Evolutionary conservation across 2,888 invertebrate species (phyloP), one percentile per base, ranked within the genome.

Genomic region (Pomacea canaliculata): DNA sequence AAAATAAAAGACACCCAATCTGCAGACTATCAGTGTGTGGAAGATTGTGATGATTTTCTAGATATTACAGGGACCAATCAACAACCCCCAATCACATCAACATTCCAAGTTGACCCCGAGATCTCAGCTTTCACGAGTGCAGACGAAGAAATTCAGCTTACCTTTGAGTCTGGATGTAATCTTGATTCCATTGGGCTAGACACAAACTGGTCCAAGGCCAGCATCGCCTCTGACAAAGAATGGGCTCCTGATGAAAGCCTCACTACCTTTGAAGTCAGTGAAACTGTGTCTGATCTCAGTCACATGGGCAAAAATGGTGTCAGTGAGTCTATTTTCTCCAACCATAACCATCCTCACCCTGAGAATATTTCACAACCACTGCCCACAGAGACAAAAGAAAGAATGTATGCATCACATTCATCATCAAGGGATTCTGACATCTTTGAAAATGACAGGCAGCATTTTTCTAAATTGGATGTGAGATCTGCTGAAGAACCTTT

Each of bases 181-280:
- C 18, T 56, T 13, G 13, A 23, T 7, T 56, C 66, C 16, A 60
- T n/a, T 7, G 74, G 48, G 16, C 69, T 74, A 49, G 74, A 74
- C 27, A 59, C 9, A 13, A 51, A 74, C 74, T 74, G 74, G 74
- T 56, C 69, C 48, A 27, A 63, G 1, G 59, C 69, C 37, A 27
- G 56, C 1, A 2, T 48, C n/a, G 27, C 69, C 10, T 74, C 74
- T 12, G 51, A 59, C 18, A 37, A 68, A 46, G 74, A 74, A 48
- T 74, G 74, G 74, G 74, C 46, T 1, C 59, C 60, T 27, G 63
- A 68, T 13, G 74, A 74, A 67, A 56, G 48, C 18, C 63, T 74
- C 48, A 74, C 69, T 12, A 74, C 74, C 0, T 74, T 74, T 74
- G 74, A 70, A 27, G n/a, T 70, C 27, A 59, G 56, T 51, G 56